Conservation (phyloP, 1,140 invertebrate genomes). For the Ostrea edulis region DNA sequence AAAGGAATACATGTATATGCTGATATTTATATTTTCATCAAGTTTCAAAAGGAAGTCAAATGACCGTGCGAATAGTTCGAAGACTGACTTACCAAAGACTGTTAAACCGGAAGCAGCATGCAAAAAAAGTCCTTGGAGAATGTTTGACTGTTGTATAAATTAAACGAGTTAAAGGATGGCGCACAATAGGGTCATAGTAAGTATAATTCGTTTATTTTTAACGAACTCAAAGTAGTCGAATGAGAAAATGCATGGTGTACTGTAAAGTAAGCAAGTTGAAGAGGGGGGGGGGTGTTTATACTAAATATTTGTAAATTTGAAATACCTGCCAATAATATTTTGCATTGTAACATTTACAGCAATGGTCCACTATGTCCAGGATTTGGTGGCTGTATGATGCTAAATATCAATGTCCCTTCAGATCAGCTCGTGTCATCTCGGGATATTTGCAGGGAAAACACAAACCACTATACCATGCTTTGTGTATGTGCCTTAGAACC, state of each 20-base stretch:
- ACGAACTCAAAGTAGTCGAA: background rate
- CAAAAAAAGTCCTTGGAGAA: background rate
- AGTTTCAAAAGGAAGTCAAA: no score
- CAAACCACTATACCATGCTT: slow-evolving; percentile 95
- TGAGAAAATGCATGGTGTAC: no score
- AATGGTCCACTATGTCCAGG: slow-evolving; percentile 96
- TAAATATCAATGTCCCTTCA: slow-evolving; percentile 96
- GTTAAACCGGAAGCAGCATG: slow-evolving; percentile 5
- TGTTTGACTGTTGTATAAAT: background rate
- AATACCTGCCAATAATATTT: no score
- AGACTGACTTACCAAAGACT: background rate
- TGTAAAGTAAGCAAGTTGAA: no score
- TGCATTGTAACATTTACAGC: slow-evolving; percentile 82
- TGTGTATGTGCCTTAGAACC: slow-evolving; percentile 83
- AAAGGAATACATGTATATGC: no score
- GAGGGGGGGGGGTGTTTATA: no score
- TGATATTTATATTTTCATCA: no score
- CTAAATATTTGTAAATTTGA: no score
- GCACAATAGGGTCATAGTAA: slow-evolving; percentile 19
- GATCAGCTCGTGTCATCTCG: slow-evolving; percentile 87
- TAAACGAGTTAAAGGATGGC: background rate
- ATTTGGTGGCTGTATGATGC: slow-evolving; percentile 97
- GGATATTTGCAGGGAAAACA: slow-evolving; percentile 90
- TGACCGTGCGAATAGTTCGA: background rate
- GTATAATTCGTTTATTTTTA: background rate